A percentile compares a stretch with the other conserved stretches of the same genome.
phyloP scores from a whole-genome alignment of 2,888 invertebrate genomes.

The Hydraecia micacea region DNA sequence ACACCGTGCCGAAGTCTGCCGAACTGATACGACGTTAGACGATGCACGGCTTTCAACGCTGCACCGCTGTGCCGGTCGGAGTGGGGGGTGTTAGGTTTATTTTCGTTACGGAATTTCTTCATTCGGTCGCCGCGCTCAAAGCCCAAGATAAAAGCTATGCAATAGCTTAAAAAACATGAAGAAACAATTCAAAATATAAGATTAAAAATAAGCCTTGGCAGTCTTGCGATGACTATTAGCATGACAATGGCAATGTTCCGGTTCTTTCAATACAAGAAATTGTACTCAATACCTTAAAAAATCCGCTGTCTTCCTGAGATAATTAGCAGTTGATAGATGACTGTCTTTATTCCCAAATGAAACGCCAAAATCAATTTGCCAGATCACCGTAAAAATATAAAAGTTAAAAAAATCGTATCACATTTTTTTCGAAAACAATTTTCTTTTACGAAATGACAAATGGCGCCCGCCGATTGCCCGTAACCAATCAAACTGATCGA shows the following conservation, averaged over 20 bases:
- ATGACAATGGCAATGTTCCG: neutral
- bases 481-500: constrained; percentile 86
- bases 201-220: too few relatives aligned
- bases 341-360: constrained; percentile 16
- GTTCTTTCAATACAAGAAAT: neutral
- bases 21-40: too few relatives aligned
- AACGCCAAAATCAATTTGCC: constrained; percentile 49
- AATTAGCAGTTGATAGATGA: constrained; percentile 39
- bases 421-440: constrained; percentile 56
- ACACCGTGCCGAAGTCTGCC: too few relatives aligned
- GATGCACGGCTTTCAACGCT: too few relatives aligned
- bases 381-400: constrained; percentile 55
- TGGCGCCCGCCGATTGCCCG: constrained; percentile 81
- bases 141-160: too few relatives aligned
- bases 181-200: too few relatives aligned
- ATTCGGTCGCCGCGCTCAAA: too few relatives aligned
- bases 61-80: too few relatives aligned
- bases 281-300: neutral
- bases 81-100: too few relatives aligned
- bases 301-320: neutral
- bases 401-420: constrained; percentile 51
- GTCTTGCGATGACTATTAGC: neutral
- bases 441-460: constrained; percentile 82
- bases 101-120: too few relatives aligned
- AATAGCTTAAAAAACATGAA: too few relatives aligned